A percentile compares a stretch with the other conserved stretches of the same genome.
Evolutionary conservation across 2,888 invertebrate genomes (phyloP).

Genomic region (Palloptera scutellata): DNA sequence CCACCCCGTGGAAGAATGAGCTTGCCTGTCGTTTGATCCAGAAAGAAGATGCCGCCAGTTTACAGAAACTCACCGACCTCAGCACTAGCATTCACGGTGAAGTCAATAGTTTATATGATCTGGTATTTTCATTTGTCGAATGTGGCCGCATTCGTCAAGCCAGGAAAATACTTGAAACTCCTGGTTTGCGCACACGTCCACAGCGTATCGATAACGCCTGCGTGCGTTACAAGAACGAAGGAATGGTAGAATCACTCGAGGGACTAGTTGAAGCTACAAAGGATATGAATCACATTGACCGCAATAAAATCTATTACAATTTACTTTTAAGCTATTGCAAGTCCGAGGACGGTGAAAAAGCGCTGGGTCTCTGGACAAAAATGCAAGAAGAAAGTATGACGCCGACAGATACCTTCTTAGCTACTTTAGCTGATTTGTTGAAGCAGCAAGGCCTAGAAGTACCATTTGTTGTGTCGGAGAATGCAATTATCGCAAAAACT

Average conservation of each 20-base stretch:
- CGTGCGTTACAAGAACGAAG: conserved; percentile 71
- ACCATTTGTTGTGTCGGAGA: conserved; percentile 75
- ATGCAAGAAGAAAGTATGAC: conserved; percentile 84
- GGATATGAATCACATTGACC: conserved; percentile 77
- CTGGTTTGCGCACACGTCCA: conserved; percentile 76
- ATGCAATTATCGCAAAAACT: conserved; percentile 19
- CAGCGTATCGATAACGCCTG: conserved; percentile 74
- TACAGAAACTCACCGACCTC: conserved; percentile 85
- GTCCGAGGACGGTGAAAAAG: conserved; percentile 76
- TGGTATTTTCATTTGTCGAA: conserved; percentile 84
- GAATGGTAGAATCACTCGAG: conserved; percentile 75
- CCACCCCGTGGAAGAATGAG: conserved; percentile 80
- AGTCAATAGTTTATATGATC: conserved; percentile 82
- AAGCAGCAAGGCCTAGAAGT: conserved; percentile 70
- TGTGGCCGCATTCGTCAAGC: conserved; percentile 82
- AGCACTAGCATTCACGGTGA: conserved; percentile 82
- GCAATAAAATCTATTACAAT: conserved; percentile 78
- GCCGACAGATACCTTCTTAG: conserved; percentile 75
- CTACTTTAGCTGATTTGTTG: conserved; percentile 72
- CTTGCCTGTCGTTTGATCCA: conserved; percentile 76
- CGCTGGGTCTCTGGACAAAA: conserved; percentile 78
- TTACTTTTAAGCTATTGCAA: conserved; percentile 78
- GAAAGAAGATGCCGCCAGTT: conserved; percentile 76
- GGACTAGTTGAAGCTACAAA: conserved; percentile 80
- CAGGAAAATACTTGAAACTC: conserved; percentile 83